Evolutionary conservation across 2,113 vertebrate species (phyloP), one percentile per base, ranked within the genome.

Genomic region (Crotalus horridus): DNA sequence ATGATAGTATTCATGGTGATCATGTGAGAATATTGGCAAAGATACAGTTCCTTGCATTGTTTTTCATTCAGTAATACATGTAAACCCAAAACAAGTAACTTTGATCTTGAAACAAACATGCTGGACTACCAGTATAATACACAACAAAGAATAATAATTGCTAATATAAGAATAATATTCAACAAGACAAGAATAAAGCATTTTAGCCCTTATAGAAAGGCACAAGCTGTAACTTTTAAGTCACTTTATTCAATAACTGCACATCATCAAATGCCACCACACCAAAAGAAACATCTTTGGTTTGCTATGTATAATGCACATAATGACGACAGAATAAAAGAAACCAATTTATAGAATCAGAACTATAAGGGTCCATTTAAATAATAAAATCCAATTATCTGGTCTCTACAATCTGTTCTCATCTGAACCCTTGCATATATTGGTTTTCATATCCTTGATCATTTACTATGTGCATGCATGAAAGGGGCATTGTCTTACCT

Each of bases 1-100:
- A 93, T 93, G 92, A 90, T 90, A 61, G 89, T 53, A 93, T 93
- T 93, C 81, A 93, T 90, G 89, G 89, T 56, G 23, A 90, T 90
- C 92, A 90, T 23, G 81, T 93, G 89, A 33, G 15, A 90, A 9
- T 69, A 89, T 21, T 90, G 89, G 92, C 88, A 86, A 90, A 33
- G 89, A 54, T 64, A 87, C 89, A 93, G 43, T 90, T 85, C 59
- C 74, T 93, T 93, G 74, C 89, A 90, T 93, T 93, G 92, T 93
- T 93, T 92, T 92, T 53, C 43, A 74, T 92, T 87, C 26, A 92
- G 53, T 89, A 89, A 85, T 51, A 56, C 64, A 89, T 85, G 21
- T n/a, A 69, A 58, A 87, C 54, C 46, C 81, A 90, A 90, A 93
- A 87, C 92, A 93, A 93, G 74, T 33, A 89, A 53, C 74, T 53